A percentile compares a stretch with the other conserved stretches of the same genome.
Conservation (phyloP, 2,113 vertebrate species). For the Neoarius graeffei region DNA sequence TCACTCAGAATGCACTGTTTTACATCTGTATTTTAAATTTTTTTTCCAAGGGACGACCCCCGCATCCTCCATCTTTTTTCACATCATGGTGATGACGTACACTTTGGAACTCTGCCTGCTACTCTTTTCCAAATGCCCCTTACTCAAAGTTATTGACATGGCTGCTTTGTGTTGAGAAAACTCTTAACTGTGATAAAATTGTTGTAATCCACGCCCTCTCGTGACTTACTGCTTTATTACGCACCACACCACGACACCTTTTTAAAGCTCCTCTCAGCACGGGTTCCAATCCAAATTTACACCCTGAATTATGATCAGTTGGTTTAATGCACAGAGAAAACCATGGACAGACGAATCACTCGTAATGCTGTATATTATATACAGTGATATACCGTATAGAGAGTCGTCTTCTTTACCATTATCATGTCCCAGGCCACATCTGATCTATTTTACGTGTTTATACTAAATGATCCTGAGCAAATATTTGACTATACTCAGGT, state of each 20-base stretch:
- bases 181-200: not conserved
- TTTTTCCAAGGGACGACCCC: no score
- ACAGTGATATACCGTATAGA: not conserved
- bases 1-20: no score
- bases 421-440: not conserved
- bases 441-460: constrained; percentile 8
- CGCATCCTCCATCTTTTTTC: no score
- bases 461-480: constrained; percentile 47
- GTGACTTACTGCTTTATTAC: not conserved
- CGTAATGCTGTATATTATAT: not conserved
- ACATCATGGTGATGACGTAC: no score
- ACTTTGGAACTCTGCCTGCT: no score
- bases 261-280: not conserved
- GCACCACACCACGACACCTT: no score
- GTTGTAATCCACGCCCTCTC: no score
- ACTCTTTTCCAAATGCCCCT: no score
- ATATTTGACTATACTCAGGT: constrained; percentile 57
- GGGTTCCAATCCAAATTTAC: not conserved
- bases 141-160: not conserved
- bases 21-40: no score
- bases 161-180: not conserved
- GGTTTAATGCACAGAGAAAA: not conserved
- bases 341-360: no score
- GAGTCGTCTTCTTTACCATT: not conserved
- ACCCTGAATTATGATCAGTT: not conserved